Percentiles rank a stretch among this genome's conserved stretches.
phyloP scores from a whole-genome alignment of 2,888 invertebrate species.

The Andrena dorsata region DNA sequence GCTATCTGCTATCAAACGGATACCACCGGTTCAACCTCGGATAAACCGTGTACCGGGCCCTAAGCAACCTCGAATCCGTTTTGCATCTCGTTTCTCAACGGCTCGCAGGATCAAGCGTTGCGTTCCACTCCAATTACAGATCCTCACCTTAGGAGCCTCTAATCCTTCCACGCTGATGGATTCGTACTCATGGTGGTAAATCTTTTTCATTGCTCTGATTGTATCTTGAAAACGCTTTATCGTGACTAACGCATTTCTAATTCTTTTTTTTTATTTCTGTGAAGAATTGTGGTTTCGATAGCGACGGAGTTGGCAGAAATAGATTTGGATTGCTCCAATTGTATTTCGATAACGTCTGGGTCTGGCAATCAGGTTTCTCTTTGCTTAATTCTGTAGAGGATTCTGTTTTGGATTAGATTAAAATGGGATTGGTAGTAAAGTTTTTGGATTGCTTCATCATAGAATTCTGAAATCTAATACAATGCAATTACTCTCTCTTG shows the following conservation, averaged over 20 bases:
- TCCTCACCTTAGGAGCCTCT: background rate
- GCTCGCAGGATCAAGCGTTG: background rate
- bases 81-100: slow-evolving; percentile 4
- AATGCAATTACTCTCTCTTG: slow-evolving; percentile 16
- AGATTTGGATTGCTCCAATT: too few relatives aligned
- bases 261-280: too few relatives aligned
- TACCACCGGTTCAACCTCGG: slow-evolving; percentile 75
- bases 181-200: background rate
- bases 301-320: too few relatives aligned
- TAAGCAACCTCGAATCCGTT: slow-evolving; percentile 56
- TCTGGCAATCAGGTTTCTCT: background rate
- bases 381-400: background rate
- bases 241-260: too few relatives aligned
- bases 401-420: background rate
- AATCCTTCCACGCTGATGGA: background rate
- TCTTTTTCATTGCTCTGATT: background rate
- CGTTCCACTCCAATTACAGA: background rate
- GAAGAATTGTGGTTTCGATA: too few relatives aligned
- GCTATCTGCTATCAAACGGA: slow-evolving; percentile 82
- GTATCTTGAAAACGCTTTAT: too few relatives aligned
- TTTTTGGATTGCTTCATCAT: too few relatives aligned
- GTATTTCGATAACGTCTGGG: too few relatives aligned
- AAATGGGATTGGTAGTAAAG: too few relatives aligned
- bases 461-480: background rate
- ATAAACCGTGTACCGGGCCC: slow-evolving; percentile 67